Percentiles rank a stretch among this genome's conserved stretches.
phyloP scores from a whole-genome alignment of 2,113 vertebrate genomes.

The Cyanoliseus patagonus region DNA sequence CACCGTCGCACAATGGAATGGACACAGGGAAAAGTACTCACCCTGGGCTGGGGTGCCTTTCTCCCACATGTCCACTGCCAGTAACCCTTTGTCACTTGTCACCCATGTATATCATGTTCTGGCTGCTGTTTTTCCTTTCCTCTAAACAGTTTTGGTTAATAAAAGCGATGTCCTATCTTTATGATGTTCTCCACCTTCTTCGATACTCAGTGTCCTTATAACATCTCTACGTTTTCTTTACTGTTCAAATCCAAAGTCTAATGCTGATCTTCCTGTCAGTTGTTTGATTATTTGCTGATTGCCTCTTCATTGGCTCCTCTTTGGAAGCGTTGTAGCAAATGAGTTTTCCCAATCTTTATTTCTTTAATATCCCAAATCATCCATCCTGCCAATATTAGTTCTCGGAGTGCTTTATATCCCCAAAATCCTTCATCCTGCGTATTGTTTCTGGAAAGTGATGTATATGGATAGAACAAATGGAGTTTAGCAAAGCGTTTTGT shows the following conservation, averaged over 20 bases:
- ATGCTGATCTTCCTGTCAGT: background rate
- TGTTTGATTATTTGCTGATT: background rate
- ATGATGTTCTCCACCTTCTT: background rate
- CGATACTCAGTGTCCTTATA: background rate
- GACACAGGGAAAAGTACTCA: background rate
- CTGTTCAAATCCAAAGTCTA: background rate
- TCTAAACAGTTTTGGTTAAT: conserved; percentile 38
- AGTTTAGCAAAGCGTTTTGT: background rate
- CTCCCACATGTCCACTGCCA: background rate
- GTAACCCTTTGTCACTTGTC: conserved; percentile 30
- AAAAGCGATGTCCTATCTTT: background rate
- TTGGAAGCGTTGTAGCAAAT: background rate
- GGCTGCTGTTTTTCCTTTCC: background rate
- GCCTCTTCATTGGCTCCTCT: background rate
- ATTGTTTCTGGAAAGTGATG: background rate
- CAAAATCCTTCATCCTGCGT: background rate
- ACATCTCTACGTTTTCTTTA: background rate
- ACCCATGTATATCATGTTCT: background rate
- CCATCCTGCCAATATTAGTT: background rate
- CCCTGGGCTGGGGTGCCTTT: background rate
- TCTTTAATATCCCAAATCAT: background rate
- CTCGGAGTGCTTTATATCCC: background rate
- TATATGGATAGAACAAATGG: background rate
- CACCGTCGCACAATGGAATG: background rate
- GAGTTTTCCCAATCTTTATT: background rate